These are phyloP conservation scores for Cephus pulcher DNA, from an alignment of 2,888 invertebrate species.

Conservation along the genomic window DNA sequence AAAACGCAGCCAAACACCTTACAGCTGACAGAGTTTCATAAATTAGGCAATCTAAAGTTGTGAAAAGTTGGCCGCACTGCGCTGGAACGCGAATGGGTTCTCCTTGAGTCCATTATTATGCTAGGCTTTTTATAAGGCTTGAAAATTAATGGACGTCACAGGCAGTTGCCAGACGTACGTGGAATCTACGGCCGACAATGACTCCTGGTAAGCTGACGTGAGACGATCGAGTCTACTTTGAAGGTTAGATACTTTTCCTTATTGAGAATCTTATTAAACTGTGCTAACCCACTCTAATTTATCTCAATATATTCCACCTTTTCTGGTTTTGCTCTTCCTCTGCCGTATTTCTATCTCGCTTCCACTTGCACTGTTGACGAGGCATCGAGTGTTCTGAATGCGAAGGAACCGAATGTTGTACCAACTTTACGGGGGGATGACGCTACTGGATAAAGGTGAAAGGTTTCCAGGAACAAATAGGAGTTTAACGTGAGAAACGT, in stretches of 20 bases:
- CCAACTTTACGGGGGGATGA: background rate
- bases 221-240: background rate
- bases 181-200: background rate
- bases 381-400: background rate
- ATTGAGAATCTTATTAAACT: background rate
- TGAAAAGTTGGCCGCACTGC: conserved; percentile 22
- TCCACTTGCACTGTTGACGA: background rate
- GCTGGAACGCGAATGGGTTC: conserved; percentile 9
- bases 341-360: background rate
- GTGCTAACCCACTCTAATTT: background rate
- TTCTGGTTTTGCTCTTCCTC: background rate
- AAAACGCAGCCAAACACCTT: conserved; percentile 11
- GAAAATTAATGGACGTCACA: conserved; percentile 7
- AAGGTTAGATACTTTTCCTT: background rate
- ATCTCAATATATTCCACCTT: background rate
- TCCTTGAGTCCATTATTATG: background rate
- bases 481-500: background rate
- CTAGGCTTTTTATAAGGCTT: background rate
- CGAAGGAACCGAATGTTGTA: background rate
- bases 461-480: background rate
- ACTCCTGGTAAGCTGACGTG: background rate
- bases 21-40: conserved; percentile 21
- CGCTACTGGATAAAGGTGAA: background rate
- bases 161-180: background rate
- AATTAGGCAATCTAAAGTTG: conserved; percentile 26